Conservation (phyloP, 2,113 vertebrate species). For the Atractosteus spatula region DNA sequence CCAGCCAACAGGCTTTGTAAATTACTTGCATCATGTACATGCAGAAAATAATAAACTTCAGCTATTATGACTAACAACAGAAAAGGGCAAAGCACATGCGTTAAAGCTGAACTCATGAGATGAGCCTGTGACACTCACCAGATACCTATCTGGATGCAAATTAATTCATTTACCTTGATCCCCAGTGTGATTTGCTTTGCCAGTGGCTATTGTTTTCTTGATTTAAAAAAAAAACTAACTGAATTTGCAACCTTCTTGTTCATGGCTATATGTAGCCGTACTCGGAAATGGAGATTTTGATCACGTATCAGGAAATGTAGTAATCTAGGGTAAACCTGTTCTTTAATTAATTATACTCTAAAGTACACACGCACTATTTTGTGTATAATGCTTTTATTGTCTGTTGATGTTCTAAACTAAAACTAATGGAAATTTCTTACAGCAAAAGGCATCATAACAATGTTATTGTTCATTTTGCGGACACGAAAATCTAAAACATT, state of each 20-base stretch:
- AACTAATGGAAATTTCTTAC: too few species aligned
- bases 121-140: constrained; percentile 74
- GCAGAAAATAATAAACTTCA: constrained; percentile 74
- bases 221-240: constrained; percentile 62
- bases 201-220: constrained; percentile 60
- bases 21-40: constrained; percentile 77
- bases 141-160: constrained; percentile 75
- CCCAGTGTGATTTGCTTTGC: constrained; percentile 63
- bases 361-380: too few species aligned
- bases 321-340: too few species aligned
- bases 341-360: too few species aligned
- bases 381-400: too few species aligned
- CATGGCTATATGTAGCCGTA: constrained; percentile 43
- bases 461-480: too few species aligned
- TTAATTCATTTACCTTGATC: constrained; percentile 80
- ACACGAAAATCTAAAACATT: too few species aligned
- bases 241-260: constrained; percentile 66
- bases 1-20: constrained; percentile 77
- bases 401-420: too few species aligned
- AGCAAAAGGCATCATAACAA: too few species aligned
- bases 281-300: constrained; percentile 34
- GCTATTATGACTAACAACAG: constrained; percentile 72
- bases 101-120: constrained; percentile 22
- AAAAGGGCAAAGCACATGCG: constrained; percentile 69
- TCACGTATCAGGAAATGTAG: too few species aligned